Base-by-base conservation (phyloP, 2,113 vertebrate genomes). In the Silurus glanis region DNA sequence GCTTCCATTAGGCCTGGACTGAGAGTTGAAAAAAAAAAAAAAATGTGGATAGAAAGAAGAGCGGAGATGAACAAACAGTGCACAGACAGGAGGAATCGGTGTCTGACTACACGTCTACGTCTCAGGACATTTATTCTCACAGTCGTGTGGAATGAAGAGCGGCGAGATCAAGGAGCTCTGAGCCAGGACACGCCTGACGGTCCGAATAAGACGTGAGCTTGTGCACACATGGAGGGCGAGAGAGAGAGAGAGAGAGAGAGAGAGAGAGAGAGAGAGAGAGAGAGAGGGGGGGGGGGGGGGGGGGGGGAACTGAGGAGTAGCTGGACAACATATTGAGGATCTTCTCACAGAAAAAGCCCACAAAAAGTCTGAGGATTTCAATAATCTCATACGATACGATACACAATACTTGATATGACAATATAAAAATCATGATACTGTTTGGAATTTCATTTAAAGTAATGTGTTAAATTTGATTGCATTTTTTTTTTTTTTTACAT, bases 1-100 rank as follows among this genome's bases (percentile, higher is more conserved):
- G 95, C 96, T 92, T 99, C 97, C 98, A 99, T 99, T 99, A 99
- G 86, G 96, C 94, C 94, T 96, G 95, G 96, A 95, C 95, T 94
- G 94, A 95, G 94, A 95, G 37, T 37, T 93, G 94, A 92, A 91
- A 92, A 92, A 89, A 89, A 88, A 90, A 91, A 92, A 92, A 91
- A 90, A 88, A 87, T 45, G 80, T 71, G 89, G 90, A 93, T 90
- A 91, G 88, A 89, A 88, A 78, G 28, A 8, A 80, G 28, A 58
- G 64, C 2, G 17, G 53, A 71, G 55, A 59, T 7, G 37, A 64
- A 80, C 45, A 49, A 72, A 45, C 47, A 9, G 28, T 9, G 8
- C 4, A 25, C 12, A 59, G 58, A 75, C 4, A 37, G 17, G n/a
- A 72, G 85, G 61, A 51, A 81, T 14, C 17, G 16, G 75, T 17